These are phyloP conservation scores for Dasyornis broadbenti DNA, from an alignment of 2,113 vertebrate genomes.

Conservation along the genomic window DNA sequence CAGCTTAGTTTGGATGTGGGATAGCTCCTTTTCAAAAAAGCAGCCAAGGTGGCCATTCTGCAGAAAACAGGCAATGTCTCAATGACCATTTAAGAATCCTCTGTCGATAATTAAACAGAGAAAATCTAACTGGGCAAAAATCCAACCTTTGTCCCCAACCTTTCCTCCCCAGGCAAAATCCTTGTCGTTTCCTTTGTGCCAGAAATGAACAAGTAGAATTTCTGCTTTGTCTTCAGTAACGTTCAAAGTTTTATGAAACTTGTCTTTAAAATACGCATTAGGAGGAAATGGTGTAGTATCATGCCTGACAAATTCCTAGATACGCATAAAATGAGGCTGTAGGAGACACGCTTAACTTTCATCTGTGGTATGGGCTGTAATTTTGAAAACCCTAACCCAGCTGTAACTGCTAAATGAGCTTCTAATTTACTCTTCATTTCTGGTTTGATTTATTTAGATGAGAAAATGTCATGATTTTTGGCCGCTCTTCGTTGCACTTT, in stretches of 20 bases:
- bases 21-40: not conserved
- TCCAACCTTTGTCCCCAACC: not conserved
- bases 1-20: not conserved
- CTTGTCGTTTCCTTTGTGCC: not conserved
- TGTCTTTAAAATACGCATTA: not conserved
- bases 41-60: not conserved
- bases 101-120: not conserved
- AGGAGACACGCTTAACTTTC: not conserved
- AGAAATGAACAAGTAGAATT: not conserved
- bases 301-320: not conserved
- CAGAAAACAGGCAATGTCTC: not conserved
- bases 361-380: not conserved
- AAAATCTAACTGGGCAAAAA: not conserved
- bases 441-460: not conserved
- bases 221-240: not conserved
- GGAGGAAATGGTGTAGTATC: not conserved
- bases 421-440: not conserved
- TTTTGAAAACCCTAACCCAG: not conserved
- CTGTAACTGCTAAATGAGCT: not conserved
- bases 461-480: not conserved
- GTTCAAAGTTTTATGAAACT: not conserved
- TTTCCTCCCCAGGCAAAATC: not conserved
- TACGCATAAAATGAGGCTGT: not conserved
- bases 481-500: not conserved
- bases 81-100: not conserved